Conservation (phyloP, 2,113 vertebrate species). For the Nycticorax nycticorax region DNA sequence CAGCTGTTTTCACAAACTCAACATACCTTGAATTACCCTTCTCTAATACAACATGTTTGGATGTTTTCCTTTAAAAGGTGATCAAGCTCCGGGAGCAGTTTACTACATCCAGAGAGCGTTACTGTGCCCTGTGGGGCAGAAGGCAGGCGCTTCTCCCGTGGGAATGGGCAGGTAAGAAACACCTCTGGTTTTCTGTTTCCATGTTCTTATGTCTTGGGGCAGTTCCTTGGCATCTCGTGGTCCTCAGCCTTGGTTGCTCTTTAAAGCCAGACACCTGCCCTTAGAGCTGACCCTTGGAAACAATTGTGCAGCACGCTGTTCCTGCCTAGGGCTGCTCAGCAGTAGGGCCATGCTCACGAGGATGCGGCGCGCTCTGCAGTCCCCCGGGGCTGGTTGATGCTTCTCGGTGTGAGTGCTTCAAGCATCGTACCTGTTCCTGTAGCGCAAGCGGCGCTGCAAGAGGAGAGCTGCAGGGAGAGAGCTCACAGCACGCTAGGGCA, state of each 20-base stretch:
- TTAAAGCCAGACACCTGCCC: not conserved
- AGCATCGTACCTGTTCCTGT: not conserved
- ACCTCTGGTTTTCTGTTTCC: not conserved
- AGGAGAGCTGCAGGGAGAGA: not conserved
- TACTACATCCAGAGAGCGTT: not conserved
- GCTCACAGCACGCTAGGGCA: not conserved
- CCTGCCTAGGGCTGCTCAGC: not conserved
- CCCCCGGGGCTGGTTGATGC: fast-evolving
- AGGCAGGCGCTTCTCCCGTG: not conserved
- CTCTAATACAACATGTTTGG: not conserved
- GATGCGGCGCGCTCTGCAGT: fast-evolving
- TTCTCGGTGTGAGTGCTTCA: fast-evolving
- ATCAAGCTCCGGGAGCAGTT: not conserved
- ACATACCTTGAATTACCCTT: not conserved
- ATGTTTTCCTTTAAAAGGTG: not conserved
- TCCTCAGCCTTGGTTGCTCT: not conserved
- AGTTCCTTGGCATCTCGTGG: not conserved
- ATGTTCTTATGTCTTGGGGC: fast-evolving
- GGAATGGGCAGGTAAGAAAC: not conserved
- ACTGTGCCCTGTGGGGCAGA: not conserved
- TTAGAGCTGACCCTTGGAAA: too few species aligned
- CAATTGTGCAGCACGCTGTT: fast-evolving
- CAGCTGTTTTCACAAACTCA: not conserved
- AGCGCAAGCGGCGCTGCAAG: not conserved
- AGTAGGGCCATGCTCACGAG: fast-evolving